Evolutionary conservation across 2,113 vertebrate species (phyloP).

Genomic region (Bambusicola thoracicus): DNA sequence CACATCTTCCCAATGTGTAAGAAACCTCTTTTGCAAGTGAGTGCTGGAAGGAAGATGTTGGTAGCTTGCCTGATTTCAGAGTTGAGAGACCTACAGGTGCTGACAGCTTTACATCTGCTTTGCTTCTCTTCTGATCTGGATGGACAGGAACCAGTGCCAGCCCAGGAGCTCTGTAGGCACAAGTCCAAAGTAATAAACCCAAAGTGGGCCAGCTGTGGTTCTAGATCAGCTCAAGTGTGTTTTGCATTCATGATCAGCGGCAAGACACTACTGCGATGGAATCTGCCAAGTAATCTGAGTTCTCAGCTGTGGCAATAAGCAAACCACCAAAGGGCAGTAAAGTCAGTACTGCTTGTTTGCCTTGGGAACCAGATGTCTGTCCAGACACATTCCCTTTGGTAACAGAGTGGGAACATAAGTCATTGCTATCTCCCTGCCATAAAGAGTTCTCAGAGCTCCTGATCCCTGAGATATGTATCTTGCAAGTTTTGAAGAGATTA

Average conservation of each 20-base stretch:
- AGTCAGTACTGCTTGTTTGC: conserved; percentile 45
- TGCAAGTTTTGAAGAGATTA: not conserved
- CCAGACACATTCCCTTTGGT: conserved; percentile 13
- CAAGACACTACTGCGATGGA: conserved; percentile 11
- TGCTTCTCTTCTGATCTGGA: not conserved
- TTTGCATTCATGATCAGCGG: conserved; percentile 32
- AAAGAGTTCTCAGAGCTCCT: not conserved
- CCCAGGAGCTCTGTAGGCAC: conserved; percentile 7
- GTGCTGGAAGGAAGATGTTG: not conserved
- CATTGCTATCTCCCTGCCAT: not conserved
- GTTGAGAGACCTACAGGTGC: conserved; percentile 13
- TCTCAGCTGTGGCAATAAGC: conserved; percentile 61
- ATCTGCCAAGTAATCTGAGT: conserved; percentile 34
- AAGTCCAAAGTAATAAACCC: conserved; percentile 41
- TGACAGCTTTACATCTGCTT: conserved; percentile 34
- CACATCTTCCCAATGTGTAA: not conserved
- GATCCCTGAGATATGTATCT: not conserved
- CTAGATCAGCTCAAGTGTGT: conserved; percentile 35
- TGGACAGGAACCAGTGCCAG: conserved; percentile 6
- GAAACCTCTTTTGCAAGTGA: not conserved
- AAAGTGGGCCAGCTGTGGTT: conserved; percentile 51
- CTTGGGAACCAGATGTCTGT: conserved; percentile 43
- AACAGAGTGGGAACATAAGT: not conserved
- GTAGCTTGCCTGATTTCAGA: conserved; percentile 40
- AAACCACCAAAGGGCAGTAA: conserved; percentile 39